phyloP scores from a whole-genome alignment of 2,797 vertebrate genomes.

The Gambelia wislizenii region DNA sequence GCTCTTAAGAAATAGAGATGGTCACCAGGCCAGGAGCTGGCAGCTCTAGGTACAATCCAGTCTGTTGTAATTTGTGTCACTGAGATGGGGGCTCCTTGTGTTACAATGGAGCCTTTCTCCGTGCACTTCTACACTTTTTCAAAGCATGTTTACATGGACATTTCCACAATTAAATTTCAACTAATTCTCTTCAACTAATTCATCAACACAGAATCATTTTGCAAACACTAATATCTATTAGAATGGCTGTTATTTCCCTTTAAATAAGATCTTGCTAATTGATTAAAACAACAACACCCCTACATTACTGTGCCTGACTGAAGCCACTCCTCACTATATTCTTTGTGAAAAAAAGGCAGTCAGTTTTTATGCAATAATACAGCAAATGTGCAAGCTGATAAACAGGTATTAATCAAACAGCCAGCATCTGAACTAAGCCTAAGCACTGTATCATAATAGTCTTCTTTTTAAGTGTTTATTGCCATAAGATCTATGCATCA shows the following conservation, averaged over 20 bases:
- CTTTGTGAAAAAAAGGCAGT: neutral
- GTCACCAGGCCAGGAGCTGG: neutral
- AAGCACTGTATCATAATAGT: constrained; percentile 68
- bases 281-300: neutral
- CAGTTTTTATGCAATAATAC: constrained; percentile 1
- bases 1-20: neutral
- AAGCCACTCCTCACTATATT: neutral
- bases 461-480: constrained; percentile 67
- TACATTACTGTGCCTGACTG: neutral
- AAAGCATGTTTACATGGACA: neutral
- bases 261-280: constrained; percentile 8
- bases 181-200: neutral
- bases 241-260: neutral
- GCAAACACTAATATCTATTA: neutral
- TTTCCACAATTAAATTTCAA: neutral
- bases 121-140: neutral
- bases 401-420: constrained; percentile 43
- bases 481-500: constrained; percentile 38
- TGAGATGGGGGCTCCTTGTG: neutral
- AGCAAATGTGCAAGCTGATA: constrained; percentile 9
- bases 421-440: constrained; percentile 67
- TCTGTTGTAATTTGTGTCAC: neutral
- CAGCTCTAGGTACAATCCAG: neutral
- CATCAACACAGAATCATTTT: neutral
- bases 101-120: neutral